Percentiles rank a stretch among this genome's conserved stretches.
phyloP scores from a whole-genome alignment of 1,140 invertebrate genomes.

The Heliconius melpomene region DNA sequence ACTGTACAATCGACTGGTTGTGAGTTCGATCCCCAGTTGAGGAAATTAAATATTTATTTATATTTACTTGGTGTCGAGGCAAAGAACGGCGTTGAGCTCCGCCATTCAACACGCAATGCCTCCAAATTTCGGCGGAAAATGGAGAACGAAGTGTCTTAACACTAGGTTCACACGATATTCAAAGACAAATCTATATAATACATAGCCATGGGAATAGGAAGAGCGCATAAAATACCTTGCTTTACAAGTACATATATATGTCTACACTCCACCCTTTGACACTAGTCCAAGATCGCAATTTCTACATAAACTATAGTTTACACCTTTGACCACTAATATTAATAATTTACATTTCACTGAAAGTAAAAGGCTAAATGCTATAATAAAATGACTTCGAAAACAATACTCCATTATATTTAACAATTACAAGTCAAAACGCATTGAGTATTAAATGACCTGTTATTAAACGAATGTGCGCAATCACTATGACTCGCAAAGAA shows the following conservation, averaged over 20 bases:
- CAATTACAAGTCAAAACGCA: slow-evolving; percentile 17
- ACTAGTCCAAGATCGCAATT: background rate
- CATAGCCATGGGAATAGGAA: too few relatives aligned
- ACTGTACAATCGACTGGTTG: too few relatives aligned
- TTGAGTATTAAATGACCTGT: slow-evolving; percentile 26
- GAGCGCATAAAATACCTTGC: background rate
- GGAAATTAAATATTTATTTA: too few relatives aligned
- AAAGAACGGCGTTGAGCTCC: too few relatives aligned
- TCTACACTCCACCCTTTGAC: background rate
- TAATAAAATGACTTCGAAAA: background rate
- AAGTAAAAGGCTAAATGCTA: background rate
- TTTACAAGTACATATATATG: background rate
- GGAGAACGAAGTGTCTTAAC: too few relatives aligned
- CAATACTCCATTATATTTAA: background rate
- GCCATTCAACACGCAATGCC: too few relatives aligned
- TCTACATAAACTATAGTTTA: background rate
- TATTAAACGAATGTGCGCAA: slow-evolving; percentile 23
- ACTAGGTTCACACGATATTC: too few relatives aligned
- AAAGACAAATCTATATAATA: too few relatives aligned
- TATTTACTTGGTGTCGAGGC: too few relatives aligned
- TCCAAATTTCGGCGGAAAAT: too few relatives aligned
- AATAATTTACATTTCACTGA: background rate
- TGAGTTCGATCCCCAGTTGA: too few relatives aligned
- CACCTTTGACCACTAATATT: background rate
- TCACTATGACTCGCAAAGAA: slow-evolving; percentile 35